phyloP scores from a whole-genome alignment of 1,140 invertebrate genomes.

The Dendroctonus valens region DNA sequence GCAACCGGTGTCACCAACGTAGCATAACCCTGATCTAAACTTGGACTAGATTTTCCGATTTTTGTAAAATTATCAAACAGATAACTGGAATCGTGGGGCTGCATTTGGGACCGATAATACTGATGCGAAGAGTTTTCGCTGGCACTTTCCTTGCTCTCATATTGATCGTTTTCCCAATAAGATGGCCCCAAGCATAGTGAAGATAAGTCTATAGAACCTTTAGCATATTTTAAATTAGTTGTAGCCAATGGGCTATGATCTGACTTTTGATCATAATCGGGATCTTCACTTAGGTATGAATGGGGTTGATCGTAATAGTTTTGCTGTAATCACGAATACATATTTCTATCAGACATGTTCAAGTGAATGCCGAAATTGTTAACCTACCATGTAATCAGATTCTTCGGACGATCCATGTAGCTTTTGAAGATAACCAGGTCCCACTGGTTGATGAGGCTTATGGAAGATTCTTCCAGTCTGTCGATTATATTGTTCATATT shows the following conservation, averaged over 20 bases:
- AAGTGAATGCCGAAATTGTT: background rate
- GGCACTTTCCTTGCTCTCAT: constrained; percentile 35
- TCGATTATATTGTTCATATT: constrained; percentile 33
- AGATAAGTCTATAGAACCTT: constrained; percentile 43
- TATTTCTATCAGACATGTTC: constrained; percentile 5
- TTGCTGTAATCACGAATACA: constrained; percentile 13
- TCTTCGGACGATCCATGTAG: constrained; percentile 23
- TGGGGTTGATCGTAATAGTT: constrained; percentile 39
- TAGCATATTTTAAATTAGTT: constrained; percentile 25
- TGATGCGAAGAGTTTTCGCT: constrained; percentile 27
- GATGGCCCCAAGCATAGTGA: constrained; percentile 45
- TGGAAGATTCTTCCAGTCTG: constrained; percentile 25
- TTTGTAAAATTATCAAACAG: constrained; percentile 51
- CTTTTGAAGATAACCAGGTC: constrained; percentile 20
- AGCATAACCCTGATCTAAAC: constrained; percentile 73
- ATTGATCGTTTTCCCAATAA: constrained; percentile 48
- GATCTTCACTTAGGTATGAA: constrained; percentile 32
- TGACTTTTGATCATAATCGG: constrained; percentile 32
- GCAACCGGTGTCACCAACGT: constrained; percentile 63
- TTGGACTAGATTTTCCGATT: constrained; percentile 56
- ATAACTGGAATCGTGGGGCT: constrained; percentile 44
- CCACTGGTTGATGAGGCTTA: constrained; percentile 20
- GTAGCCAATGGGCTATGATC: constrained; percentile 27
- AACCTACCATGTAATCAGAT: constrained; percentile 34
- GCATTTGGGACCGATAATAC: constrained; percentile 31